These are phyloP conservation scores for Anolis sagrei DNA, from an alignment of 2,113 vertebrate genomes.

Conservation along the genomic window DNA sequence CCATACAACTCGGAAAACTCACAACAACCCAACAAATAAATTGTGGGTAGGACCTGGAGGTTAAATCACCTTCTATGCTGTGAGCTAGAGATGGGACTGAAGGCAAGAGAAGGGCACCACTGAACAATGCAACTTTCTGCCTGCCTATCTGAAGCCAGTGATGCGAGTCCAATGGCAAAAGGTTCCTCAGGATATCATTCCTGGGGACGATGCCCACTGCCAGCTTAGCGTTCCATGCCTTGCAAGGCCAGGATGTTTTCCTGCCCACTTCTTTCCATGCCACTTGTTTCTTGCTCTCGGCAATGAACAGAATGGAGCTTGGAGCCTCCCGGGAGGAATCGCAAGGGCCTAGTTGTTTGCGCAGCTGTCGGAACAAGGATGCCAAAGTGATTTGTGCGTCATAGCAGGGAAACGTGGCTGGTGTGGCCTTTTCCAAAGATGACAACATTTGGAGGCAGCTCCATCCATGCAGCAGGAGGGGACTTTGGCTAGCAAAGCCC, in stretches of 20 bases:
- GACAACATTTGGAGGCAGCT: not conserved
- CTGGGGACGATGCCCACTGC: not conserved
- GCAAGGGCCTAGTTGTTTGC: not conserved
- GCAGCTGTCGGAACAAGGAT: constrained; percentile 11
- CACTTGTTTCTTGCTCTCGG: not conserved
- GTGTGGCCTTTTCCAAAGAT: not conserved
- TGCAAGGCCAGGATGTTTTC: not conserved
- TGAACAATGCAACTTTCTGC: not conserved
- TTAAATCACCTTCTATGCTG: too few relatives aligned
- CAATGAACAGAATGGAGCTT: not conserved
- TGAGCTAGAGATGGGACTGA: not conserved
- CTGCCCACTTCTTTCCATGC: not conserved
- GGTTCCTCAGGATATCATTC: not conserved
- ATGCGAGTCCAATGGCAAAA: not conserved
- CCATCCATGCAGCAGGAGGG: not conserved
- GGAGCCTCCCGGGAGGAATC: not conserved
- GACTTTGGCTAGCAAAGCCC: not conserved
- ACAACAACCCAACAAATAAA: too few relatives aligned
- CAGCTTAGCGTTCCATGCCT: not conserved
- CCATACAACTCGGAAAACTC: too few relatives aligned
- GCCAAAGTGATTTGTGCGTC: not conserved
- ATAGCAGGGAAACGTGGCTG: too few relatives aligned
- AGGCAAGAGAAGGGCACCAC: not conserved
- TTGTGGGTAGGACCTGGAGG: too few relatives aligned
- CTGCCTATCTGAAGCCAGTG: not conserved